A percentile compares a stretch with the other conserved stretches of the same genome.
These are phyloP conservation scores for Trissolcus japonicus DNA, from an alignment of 2,888 invertebrate species.

Conservation along the genomic window DNA sequence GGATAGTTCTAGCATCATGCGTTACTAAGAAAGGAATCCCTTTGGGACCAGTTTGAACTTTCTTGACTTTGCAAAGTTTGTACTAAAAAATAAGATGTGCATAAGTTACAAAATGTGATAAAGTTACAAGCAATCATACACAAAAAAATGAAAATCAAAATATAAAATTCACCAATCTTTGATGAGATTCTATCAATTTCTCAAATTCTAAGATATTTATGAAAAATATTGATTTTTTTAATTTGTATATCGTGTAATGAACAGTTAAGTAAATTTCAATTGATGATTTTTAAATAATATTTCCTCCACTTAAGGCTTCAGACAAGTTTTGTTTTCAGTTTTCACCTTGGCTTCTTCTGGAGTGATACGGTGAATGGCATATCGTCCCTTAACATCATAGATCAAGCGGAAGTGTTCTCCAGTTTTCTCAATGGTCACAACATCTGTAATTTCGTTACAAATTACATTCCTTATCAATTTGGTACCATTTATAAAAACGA, in stretches of 20 bases:
- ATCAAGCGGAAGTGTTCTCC: conserved; percentile 98
- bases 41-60: conserved; percentile 93
- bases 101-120: too few species aligned
- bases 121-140: background rate
- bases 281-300: background rate
- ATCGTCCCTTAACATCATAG: conserved; percentile 99
- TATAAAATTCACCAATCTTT: too few species aligned
- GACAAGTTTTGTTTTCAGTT: background rate
- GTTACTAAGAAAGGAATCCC: conserved; percentile 96
- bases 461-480: background rate
- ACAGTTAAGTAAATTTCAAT: too few species aligned
- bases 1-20: conserved; percentile 98
- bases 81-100: conserved; percentile 81
- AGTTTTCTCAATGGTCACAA: conserved; percentile 98
- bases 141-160: too few species aligned
- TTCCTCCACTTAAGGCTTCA: background rate
- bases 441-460: conserved; percentile 82
- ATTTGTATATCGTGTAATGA: too few species aligned
- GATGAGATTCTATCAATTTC: too few species aligned
- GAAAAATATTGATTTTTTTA: too few species aligned
- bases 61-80: conserved; percentile 97
- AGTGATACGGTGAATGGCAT: conserved; percentile 97
- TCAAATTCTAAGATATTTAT: too few species aligned
- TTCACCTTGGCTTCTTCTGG: conserved; percentile 96
- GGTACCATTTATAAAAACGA: too few species aligned